Conservation (phyloP, 2,888 invertebrate genomes). For the Cerastis rubricosa region DNA sequence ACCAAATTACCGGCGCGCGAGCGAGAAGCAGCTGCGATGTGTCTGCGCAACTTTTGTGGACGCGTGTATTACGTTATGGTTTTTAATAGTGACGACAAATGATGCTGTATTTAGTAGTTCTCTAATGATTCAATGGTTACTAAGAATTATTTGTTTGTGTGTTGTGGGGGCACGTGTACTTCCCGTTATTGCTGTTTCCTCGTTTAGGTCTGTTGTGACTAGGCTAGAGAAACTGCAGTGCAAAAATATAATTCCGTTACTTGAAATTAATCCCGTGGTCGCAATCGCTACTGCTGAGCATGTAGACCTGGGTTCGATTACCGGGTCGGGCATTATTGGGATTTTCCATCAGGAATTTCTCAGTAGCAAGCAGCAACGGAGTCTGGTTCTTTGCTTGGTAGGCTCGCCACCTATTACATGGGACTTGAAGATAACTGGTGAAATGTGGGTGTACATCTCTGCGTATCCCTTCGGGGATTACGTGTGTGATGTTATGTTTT, state of each 20-base stretch:
- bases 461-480: no score
- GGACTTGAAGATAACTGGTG: no score
- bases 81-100: slow-evolving; percentile 47
- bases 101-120: slow-evolving; percentile 45
- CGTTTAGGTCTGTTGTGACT: slow-evolving; percentile 6
- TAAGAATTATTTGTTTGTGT: slow-evolving; percentile 46
- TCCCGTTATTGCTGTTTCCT: slow-evolving; percentile 43
- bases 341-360: no score
- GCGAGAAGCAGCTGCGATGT: slow-evolving; percentile 56
- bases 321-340: no score
- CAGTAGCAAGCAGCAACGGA: no score
- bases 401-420: no score
- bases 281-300: no score
- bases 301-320: no score
- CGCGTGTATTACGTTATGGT: slow-evolving; percentile 43
- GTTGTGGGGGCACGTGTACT: slow-evolving; percentile 47
- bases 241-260: background rate
- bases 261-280: no score
- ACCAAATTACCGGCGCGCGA: slow-evolving; percentile 67
- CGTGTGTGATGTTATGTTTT: no score
- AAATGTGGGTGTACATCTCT: no score
- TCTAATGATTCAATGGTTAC: slow-evolving; percentile 55
- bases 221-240: background rate
- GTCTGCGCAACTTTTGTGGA: slow-evolving; percentile 39
- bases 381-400: no score